Evolutionary conservation across 30 jellyfish, hydroid and myxozoan genomes (phyloP).

Genomic region (Hydractinia echinata): DNA sequence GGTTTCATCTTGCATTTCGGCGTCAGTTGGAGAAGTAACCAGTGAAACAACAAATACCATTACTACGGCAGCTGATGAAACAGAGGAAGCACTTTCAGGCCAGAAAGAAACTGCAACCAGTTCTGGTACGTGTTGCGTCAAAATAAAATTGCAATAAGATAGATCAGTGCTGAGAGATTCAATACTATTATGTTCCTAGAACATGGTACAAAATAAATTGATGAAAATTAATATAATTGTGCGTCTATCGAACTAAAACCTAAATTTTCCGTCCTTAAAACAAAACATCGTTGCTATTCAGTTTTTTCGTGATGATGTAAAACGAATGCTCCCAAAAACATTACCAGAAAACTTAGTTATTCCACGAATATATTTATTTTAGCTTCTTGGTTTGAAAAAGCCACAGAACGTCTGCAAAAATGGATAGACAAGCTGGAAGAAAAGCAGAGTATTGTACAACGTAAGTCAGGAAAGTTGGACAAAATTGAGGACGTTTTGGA

Average conservation of each 20-base stretch:
- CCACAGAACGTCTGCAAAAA: slow-evolving; percentile 25
- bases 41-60: slow-evolving; percentile 41
- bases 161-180: no score
- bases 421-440: slow-evolving; percentile 54
- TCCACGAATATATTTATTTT: background rate
- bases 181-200: no score
- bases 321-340: no score
- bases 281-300: no score
- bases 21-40: slow-evolving; percentile 47
- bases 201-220: no score
- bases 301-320: no score
- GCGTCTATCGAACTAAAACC: no score
- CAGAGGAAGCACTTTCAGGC: slow-evolving; percentile 42
- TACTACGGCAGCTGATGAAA: slow-evolving; percentile 45
- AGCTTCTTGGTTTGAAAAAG: slow-evolving; percentile 36
- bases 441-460: slow-evolving; percentile 34
- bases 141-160: no score
- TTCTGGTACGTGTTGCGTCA: background rate
- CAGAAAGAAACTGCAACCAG: background rate
- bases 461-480: slow-evolving; percentile 47
- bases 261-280: no score
- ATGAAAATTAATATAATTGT: no score
- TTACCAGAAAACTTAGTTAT: no score
- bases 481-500: slow-evolving; percentile 45
- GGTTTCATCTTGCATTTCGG: slow-evolving; percentile 61